Conservation (phyloP, 2,113 vertebrate species). For the Uropsilus gracilis region DNA sequence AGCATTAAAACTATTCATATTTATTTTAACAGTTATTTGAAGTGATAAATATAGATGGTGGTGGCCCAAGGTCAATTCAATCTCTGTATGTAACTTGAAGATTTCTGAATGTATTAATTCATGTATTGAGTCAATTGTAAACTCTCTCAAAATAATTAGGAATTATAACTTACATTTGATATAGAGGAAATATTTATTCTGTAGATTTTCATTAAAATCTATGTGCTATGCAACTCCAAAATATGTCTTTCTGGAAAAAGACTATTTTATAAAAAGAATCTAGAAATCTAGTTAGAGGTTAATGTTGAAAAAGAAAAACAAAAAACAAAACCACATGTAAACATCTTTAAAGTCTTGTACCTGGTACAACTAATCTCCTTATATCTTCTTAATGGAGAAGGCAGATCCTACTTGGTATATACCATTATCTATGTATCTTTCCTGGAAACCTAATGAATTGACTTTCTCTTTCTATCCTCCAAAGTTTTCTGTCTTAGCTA, state of each 20-base stretch:
- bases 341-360: too few species aligned
- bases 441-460: too few species aligned
- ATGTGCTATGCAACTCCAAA: not conserved
- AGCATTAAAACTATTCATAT: slow-evolving; percentile 42
- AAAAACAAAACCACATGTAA: too few species aligned
- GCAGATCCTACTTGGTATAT: too few species aligned
- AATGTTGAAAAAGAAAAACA: too few species aligned
- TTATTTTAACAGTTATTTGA: slow-evolving; percentile 11
- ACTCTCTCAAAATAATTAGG: not conserved
- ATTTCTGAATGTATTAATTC: slow-evolving; percentile 59
- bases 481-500: too few species aligned
- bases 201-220: not conserved
- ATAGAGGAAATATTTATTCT: slow-evolving; percentile 55
- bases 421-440: too few species aligned
- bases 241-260: not conserved
- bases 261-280: too few species aligned
- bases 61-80: slow-evolving; percentile 33
- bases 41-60: slow-evolving; percentile 24
- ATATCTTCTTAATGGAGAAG: too few species aligned
- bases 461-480: too few species aligned
- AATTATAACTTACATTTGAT: slow-evolving; percentile 56
- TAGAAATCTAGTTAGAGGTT: too few species aligned
- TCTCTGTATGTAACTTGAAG: slow-evolving; percentile 38
- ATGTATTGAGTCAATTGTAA: slow-evolving; percentile 51
- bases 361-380: too few species aligned